phyloP scores from a whole-genome alignment of 2,797 vertebrate species.

The Anguilla megastoma region DNA sequence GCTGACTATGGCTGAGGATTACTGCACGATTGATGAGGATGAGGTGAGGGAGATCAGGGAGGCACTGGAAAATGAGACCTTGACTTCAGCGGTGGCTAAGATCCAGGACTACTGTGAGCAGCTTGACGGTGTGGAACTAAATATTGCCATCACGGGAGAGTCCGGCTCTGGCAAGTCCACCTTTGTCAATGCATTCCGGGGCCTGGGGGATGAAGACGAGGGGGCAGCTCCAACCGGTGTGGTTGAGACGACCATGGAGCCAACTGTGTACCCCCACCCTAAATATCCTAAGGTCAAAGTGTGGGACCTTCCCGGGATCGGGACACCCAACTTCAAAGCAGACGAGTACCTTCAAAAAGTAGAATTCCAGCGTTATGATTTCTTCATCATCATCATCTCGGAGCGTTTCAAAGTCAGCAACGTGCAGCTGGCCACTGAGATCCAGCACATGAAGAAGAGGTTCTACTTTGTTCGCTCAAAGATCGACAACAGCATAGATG shows the following conservation, averaged over 20 bases:
- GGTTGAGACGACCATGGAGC: conserved; percentile 47
- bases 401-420: conserved; percentile 67
- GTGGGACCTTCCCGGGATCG: conserved; percentile 76
- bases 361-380: conserved; percentile 69
- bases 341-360: conserved; percentile 66
- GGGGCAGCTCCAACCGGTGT: conserved; percentile 47
- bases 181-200: conserved; percentile 57
- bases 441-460: conserved; percentile 64
- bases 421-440: conserved; percentile 63
- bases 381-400: conserved; percentile 68
- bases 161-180: conserved; percentile 58
- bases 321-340: conserved; percentile 63
- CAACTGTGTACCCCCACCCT: conserved; percentile 60
- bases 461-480: conserved; percentile 77
- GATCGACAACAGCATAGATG: conserved; percentile 63
- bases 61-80: conserved; percentile 21
- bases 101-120: conserved; percentile 35
- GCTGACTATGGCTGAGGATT: conserved; percentile 23
- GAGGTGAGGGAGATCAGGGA: conserved; percentile 33
- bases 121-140: conserved; percentile 35
- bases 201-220: conserved; percentile 35
- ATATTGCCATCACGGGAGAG: conserved; percentile 60
- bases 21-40: neutral
- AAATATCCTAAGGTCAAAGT: conserved; percentile 62
- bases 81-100: conserved; percentile 32